Conservation (phyloP, 2,888 invertebrate genomes). For the Hoplodrina ambigua region DNA sequence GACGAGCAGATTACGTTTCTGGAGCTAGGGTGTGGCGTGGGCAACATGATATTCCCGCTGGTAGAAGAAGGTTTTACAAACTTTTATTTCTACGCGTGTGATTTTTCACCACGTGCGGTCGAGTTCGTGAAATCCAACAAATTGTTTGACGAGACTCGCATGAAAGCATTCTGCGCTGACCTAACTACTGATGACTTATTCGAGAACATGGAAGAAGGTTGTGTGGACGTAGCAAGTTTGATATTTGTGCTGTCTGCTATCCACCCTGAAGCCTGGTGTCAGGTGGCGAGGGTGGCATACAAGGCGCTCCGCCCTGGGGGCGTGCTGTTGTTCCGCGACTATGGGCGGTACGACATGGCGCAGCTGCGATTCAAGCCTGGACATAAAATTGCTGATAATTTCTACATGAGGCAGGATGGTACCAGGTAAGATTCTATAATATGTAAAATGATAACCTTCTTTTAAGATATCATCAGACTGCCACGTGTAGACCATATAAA, state of each 20-base stretch:
- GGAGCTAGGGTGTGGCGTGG: constrained; percentile 99
- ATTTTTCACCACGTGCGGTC: constrained; percentile 97
- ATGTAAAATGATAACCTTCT: no score
- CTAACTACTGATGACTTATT: constrained; percentile 93
- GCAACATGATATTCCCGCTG: constrained; percentile 98
- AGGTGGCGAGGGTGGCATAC: constrained; percentile 92
- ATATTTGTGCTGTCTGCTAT: constrained; percentile 99
- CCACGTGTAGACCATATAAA: no score
- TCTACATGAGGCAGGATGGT: constrained; percentile 99
- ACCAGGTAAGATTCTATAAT: constrained; percentile 91
- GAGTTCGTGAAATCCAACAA: constrained; percentile 94
- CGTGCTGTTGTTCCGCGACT: constrained; percentile 96
- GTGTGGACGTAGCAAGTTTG: constrained; percentile 95
- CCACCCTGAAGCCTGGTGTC: constrained; percentile 95
- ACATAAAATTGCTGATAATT: constrained; percentile 97
- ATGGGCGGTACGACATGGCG: constrained; percentile 98
- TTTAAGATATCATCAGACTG: no score
- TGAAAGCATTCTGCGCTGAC: constrained; percentile 96
- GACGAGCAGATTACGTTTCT: constrained; percentile 91
- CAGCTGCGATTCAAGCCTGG: constrained; percentile 98
- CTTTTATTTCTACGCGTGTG: constrained; percentile 95
- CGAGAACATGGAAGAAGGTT: constrained; percentile 83
- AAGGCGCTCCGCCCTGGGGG: constrained; percentile 94
- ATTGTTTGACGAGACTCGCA: constrained; percentile 91
- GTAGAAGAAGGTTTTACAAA: constrained; percentile 93